These are phyloP conservation scores for Lordiphosa mommai DNA, from an alignment of 1,140 invertebrate species.

Conservation along the genomic window DNA sequence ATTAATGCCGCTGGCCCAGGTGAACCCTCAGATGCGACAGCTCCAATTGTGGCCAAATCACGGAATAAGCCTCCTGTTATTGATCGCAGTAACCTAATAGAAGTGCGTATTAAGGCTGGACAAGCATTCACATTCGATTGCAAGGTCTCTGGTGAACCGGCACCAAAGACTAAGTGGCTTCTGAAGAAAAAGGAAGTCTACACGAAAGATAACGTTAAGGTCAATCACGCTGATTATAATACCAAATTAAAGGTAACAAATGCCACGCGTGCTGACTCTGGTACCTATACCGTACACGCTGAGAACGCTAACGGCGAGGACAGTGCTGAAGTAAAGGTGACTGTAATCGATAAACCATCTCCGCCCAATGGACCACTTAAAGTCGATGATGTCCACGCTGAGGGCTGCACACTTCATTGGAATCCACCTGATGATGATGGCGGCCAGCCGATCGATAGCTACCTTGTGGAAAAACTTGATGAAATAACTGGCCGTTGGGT, in stretches of 20 bases:
- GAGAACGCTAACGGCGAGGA: constrained; percentile 97
- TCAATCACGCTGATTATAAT: constrained; percentile 89
- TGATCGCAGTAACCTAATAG: constrained; percentile 91
- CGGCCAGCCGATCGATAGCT: constrained; percentile 93
- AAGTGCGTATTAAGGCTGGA: constrained; percentile 95
- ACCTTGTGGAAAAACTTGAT: constrained; percentile 96
- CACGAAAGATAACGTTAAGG: constrained; percentile 87
- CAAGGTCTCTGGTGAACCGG: constrained; percentile 94
- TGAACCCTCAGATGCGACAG: constrained; percentile 94
- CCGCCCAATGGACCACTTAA: constrained; percentile 95
- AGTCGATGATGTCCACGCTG: constrained; percentile 88
- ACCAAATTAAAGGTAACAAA: constrained; percentile 92
- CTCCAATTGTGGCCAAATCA: constrained; percentile 96
- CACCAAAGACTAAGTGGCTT: constrained; percentile 94
- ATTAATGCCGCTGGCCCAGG: constrained; percentile 96
- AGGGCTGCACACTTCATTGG: constrained; percentile 88
- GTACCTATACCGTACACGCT: constrained; percentile 93
- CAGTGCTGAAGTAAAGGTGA: constrained; percentile 94
- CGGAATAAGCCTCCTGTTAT: constrained; percentile 95
- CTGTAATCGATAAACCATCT: constrained; percentile 93
- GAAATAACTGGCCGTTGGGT: constrained; percentile 96
- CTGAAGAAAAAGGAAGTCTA: constrained; percentile 86
- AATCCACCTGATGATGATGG: constrained; percentile 95
- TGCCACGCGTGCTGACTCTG: constrained; percentile 93
- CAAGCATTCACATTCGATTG: constrained; percentile 84